phyloP scores from a whole-genome alignment of 2,888 invertebrate genomes.

The Scaptomyza cyrtandrae region DNA sequence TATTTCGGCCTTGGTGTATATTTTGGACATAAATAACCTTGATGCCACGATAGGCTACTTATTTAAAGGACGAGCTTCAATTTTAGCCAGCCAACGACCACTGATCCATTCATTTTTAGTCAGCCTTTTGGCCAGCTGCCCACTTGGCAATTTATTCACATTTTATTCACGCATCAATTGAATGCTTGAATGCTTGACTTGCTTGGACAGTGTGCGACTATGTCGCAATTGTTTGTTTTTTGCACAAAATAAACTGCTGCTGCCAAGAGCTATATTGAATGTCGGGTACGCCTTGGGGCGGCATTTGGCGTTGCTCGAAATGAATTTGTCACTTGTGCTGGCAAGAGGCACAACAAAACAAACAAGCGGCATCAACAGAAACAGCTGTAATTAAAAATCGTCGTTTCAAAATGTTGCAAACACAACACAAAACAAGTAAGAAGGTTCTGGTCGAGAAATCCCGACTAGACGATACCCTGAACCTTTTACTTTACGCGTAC shows the following conservation, averaged over 20 bases:
- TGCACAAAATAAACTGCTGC: slow-evolving; percentile 15
- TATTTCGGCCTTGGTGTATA: slow-evolving; percentile 21
- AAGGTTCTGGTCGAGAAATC: too few species aligned
- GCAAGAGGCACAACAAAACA: slow-evolving; percentile 8
- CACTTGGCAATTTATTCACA: slow-evolving; percentile 60
- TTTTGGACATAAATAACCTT: slow-evolving; percentile 59
- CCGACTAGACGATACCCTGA: too few species aligned
- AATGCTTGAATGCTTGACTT: slow-evolving; percentile 22
- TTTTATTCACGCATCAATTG: slow-evolving; percentile 57
- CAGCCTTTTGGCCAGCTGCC: slow-evolving; percentile 37
- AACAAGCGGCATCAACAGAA: slow-evolving; percentile 26
- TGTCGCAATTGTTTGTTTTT: slow-evolving; percentile 27
- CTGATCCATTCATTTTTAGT: slow-evolving; percentile 19
- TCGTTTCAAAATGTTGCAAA: slow-evolving; percentile 33
- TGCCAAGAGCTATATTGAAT: slow-evolving; percentile 33
- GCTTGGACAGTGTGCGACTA: slow-evolving; percentile 14
- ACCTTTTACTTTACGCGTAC: too few species aligned
- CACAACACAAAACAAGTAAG: slow-evolving; percentile 26
- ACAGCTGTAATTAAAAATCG: slow-evolving; percentile 72
- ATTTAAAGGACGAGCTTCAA: slow-evolving; percentile 42
- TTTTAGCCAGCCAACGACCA: slow-evolving; percentile 11
- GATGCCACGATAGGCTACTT: slow-evolving; percentile 52
- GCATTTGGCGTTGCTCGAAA: slow-evolving; percentile 56
- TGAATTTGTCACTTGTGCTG: slow-evolving; percentile 66
- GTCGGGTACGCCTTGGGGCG: slow-evolving; percentile 25